Conservation (phyloP, 2,888 invertebrate species). For the Watsonalla cultraria region DNA sequence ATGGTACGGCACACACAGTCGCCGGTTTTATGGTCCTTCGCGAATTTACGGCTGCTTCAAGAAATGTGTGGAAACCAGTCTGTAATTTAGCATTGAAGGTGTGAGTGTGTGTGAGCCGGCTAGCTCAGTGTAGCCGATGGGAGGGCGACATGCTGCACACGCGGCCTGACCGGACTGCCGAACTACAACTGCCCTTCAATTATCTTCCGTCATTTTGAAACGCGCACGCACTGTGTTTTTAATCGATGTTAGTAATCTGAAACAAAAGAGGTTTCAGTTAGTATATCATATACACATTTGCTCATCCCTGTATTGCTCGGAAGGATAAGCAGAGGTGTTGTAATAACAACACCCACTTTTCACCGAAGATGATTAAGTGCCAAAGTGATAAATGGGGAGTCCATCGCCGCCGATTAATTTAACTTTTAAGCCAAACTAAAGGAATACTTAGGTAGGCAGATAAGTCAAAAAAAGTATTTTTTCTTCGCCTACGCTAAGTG, state of each 20-base stretch:
- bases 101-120: conserved; percentile 52
- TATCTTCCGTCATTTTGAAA: neutral
- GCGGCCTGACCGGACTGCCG: neutral
- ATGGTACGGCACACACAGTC: conserved; percentile 63
- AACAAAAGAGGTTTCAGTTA: neutral
- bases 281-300: too few species aligned
- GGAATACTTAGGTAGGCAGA: too few species aligned
- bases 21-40: conserved; percentile 18
- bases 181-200: neutral
- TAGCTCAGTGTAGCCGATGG: conserved; percentile 43
- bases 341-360: too few species aligned
- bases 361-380: too few species aligned
- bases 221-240: neutral
- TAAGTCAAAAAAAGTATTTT: too few species aligned
- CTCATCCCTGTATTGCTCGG: too few species aligned
- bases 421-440: too few species aligned
- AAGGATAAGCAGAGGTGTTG: too few species aligned
- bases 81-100: conserved; percentile 91
- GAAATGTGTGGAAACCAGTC: conserved; percentile 94
- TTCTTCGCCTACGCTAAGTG: too few species aligned
- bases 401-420: too few species aligned
- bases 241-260: neutral
- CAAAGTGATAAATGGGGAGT: too few species aligned
- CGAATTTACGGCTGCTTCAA: conserved; percentile 92
- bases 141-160: conserved; percentile 21